Evolutionary conservation across 2,797 vertebrate species (phyloP), one percentile per base, ranked within the genome.

Genomic region (Gadopsis bispinosus): DNA sequence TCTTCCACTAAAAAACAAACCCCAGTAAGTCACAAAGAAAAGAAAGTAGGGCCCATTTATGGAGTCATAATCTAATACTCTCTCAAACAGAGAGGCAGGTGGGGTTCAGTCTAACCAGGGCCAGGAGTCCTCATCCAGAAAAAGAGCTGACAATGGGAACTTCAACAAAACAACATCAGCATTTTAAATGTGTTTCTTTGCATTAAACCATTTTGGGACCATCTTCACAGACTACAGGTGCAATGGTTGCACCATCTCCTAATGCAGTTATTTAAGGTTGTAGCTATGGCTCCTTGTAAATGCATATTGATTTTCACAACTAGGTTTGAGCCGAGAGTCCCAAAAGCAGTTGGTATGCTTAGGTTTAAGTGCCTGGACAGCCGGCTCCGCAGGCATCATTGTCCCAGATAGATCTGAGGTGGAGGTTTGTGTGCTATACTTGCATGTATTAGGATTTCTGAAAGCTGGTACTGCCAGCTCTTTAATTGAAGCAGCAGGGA

Each of bases 321-420:
- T 53, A 50, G 63, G 72, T 69, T 69, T 47, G 50, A 67, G 61
- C 7, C 41, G 14, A 51, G 29, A 77, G 65, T 81, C 72, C 65
- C 83, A 81, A 75, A 63, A 80, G 73, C 86, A 89, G 83, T 74
- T 80, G 83, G 73, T 77, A 65, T 56, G 74, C 77, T 87, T 83
- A 83, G 71, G 69, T 88, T 85, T 79, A 74, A 83, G 73, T 83
- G 87, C 85, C 76, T 88, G 86, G 82, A 70, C 71, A 84, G 80
- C 78, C 58, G 83, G 73, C 81, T 76, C 83, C 73, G 73, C 84
- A 72, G 85, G 82, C 80, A 70, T 62, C 79, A 22, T 51, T 85
- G 87, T 87, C 83, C 87, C 82, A 91, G 73, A 89, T 89, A 92
- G 77, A 90, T 88, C 74, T 83, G 75, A 47, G 2, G 3, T 47